phyloP scores from a whole-genome alignment of 1,140 invertebrate genomes.

The Anagrus nilaparvatae region DNA sequence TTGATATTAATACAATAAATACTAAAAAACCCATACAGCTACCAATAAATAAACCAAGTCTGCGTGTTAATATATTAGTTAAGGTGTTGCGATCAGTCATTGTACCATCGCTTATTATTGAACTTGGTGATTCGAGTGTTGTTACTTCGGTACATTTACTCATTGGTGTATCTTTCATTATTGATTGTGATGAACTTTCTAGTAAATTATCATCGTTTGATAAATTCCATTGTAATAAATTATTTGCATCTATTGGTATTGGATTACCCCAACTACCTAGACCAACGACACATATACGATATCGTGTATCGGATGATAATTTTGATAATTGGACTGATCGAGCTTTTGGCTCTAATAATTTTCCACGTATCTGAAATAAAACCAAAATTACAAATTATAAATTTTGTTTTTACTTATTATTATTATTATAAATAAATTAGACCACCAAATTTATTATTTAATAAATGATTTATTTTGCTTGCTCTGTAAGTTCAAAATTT shows the following conservation, averaged over 20 bases:
- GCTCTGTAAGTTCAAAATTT: too few relatives aligned
- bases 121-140: constrained; percentile 61
- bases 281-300: constrained; percentile 78
- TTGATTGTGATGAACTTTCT: constrained; percentile 46
- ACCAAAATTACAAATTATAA: too few relatives aligned
- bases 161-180: constrained; percentile 61
- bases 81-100: constrained; percentile 52
- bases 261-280: constrained; percentile 57
- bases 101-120: constrained; percentile 48
- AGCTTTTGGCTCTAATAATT: constrained; percentile 56
- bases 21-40: constrained; percentile 76
- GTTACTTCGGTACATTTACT: constrained; percentile 66
- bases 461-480: too few relatives aligned
- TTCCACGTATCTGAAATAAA: constrained; percentile 66
- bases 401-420: too few relatives aligned
- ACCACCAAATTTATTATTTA: too few relatives aligned
- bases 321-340: constrained; percentile 63
- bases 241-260: constrained; percentile 32
- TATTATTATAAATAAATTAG: too few relatives aligned
- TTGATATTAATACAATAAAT: constrained; percentile 69
- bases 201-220: constrained; percentile 43
- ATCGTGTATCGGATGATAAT: constrained; percentile 65
- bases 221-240: constrained; percentile 36
- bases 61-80: constrained; percentile 57
- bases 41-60: constrained; percentile 74